Evolutionary conservation across 2,888 invertebrate genomes (phyloP).

Genomic region (Thera britannica): DNA sequence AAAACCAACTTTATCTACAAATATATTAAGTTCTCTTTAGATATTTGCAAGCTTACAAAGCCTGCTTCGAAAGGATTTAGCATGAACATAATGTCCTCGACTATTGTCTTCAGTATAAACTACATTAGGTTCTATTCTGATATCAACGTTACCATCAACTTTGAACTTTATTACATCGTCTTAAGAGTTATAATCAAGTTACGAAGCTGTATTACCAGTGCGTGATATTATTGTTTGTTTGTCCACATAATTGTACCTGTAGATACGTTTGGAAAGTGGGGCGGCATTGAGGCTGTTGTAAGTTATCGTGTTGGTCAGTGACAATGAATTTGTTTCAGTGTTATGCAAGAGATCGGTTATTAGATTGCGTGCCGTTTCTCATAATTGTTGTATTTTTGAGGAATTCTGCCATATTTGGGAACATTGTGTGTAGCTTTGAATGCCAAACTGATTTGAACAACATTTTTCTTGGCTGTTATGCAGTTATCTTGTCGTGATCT

Average conservation of each 20-base stretch:
- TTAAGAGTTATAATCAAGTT: slow-evolving; percentile 33
- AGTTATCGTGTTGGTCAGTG: slow-evolving; percentile 75
- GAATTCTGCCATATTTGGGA: not conserved
- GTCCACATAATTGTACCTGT: slow-evolving; percentile 72
- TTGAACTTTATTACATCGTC: slow-evolving; percentile 50
- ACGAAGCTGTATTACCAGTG: slow-evolving; percentile 15
- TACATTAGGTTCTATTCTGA: slow-evolving; percentile 36
- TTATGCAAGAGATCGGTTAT: slow-evolving; percentile 57
- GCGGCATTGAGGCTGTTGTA: slow-evolving; percentile 81
- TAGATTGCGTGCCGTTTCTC: slow-evolving; percentile 32
- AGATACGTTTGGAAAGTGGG: slow-evolving; percentile 76
- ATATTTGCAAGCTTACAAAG: slow-evolving; percentile 38
- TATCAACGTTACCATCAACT: slow-evolving; percentile 40
- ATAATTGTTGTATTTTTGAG: slow-evolving; percentile 24
- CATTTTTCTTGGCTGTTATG: not conserved
- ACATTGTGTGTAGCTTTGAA: not conserved
- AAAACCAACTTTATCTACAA: slow-evolving; percentile 44
- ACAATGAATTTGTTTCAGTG: slow-evolving; percentile 77
- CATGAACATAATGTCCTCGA: slow-evolving; percentile 57
- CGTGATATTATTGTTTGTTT: slow-evolving; percentile 72
- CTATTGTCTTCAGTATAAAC: slow-evolving; percentile 59
- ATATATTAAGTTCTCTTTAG: slow-evolving; percentile 18
- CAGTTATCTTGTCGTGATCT: not conserved
- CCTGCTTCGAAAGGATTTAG: slow-evolving; percentile 45
- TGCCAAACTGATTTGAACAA: not conserved